Evolutionary conservation across 2,113 vertebrate genomes (phyloP), one percentile per base, ranked within the genome.

Genomic region (Cinclus cinclus): DNA sequence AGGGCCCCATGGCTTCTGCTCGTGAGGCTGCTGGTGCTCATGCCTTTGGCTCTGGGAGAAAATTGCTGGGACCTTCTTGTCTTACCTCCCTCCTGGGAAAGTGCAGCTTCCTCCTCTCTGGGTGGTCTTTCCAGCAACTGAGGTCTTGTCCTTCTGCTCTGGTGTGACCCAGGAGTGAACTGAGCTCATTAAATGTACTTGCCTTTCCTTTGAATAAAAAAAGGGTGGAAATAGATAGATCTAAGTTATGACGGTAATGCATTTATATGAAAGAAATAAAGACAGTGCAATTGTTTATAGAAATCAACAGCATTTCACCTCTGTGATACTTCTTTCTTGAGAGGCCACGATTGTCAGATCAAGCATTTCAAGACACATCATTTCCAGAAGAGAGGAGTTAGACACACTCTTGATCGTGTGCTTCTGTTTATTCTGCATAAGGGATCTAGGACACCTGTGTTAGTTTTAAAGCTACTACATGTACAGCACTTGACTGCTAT

Each of bases 371-470:
- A 73, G 62, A 62, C 62, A 76, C 19, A 10, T 93, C 71, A 67
- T 93, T 96, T 95, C 87, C 82, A 95, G 95, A 96, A 94, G 95
- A 79, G 46, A 89, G 58, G 79, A 50, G 47, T 92, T 90, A 55
- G 81, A 79, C 80, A 70, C 95, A 73, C 95, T 95, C 82, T 89
- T 76, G 92, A 96, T 96, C 96, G 84, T 96, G 89, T 93, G 94
- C 96, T 97, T 94, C 96, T 95, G 65, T 96, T 97, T 97, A 97
- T 87, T 84, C 96, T 96, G 90, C 0, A 28, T 81, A 88, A 94
- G 92, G 91, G 68, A 86, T 95, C 89, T 78, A 75, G 74, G 94
- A 96, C 97, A 98, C 97, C 97, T 97, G 96, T 97, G 97, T 97
- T 97, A 97, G 97, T 96, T 97, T 97, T 96, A 95, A 96, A 90